Conservation (phyloP, 53 echinoderm and acorn worm genomes). For the Astropecten irregularis region DNA sequence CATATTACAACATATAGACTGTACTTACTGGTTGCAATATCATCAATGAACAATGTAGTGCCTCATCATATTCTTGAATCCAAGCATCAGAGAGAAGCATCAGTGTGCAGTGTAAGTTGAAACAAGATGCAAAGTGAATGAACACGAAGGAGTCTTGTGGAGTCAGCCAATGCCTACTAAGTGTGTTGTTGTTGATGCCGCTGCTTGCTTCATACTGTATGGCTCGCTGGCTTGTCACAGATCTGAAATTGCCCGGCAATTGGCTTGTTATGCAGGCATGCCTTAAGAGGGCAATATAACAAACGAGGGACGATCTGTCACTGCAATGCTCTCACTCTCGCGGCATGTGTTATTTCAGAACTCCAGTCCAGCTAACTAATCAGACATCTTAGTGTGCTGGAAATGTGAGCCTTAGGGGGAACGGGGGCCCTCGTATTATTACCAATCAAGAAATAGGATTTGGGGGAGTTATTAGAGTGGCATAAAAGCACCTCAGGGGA, state of each 20-base stretch:
- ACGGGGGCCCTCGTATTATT: conserved; percentile 30
- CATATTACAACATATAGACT: no score
- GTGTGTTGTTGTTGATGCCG: conserved; percentile 40
- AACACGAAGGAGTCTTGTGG: no score
- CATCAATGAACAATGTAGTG: conserved; percentile 35
- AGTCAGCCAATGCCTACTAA: no score
- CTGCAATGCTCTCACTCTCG: background rate
- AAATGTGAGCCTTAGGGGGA: conserved; percentile 28
- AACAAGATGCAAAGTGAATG: background rate
- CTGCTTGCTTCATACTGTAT: background rate
- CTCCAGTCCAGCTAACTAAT: conserved; percentile 50
- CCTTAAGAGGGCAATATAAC: conserved; percentile 57
- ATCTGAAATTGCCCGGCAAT: conserved; percentile 44
- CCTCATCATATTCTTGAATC: background rate
- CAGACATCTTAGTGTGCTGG: conserved; percentile 49
- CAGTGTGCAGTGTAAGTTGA: conserved; percentile 37
- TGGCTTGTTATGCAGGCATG: conserved; percentile 43
- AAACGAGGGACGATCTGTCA: conserved; percentile 57
- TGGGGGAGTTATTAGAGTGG: conserved; percentile 46
- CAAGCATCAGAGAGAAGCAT: conserved; percentile 36
- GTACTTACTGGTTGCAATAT: conserved; percentile 51
- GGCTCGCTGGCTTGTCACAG: conserved; percentile 22
- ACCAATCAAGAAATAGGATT: conserved; percentile 59
- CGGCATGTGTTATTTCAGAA: conserved; percentile 53
- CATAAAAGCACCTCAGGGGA: conserved; percentile 35